phyloP scores from a whole-genome alignment of 30 jellyfish, hydroid and myxozoan species.

The Catostylus mosaicus region DNA sequence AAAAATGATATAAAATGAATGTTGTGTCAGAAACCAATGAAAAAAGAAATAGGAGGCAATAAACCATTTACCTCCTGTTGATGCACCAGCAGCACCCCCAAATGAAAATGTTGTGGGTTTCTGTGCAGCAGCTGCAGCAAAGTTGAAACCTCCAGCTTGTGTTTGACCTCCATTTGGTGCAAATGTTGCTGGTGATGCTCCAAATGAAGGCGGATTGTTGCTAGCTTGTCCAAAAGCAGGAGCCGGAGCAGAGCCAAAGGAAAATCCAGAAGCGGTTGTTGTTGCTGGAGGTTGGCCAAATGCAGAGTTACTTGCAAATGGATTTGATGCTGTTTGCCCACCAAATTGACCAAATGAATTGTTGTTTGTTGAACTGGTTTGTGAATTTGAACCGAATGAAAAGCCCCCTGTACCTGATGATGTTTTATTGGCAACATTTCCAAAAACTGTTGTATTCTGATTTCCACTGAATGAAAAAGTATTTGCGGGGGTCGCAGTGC shows the following conservation, averaged over 20 bases:
- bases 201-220: slow-evolving; percentile 11
- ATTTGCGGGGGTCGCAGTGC: background rate
- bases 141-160: slow-evolving; percentile 55
- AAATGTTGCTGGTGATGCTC: slow-evolving; percentile 29
- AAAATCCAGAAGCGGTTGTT: slow-evolving; percentile 6
- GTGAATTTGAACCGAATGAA: slow-evolving; percentile 10
- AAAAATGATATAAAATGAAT: too few relatives aligned
- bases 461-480: slow-evolving; percentile 8
- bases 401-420: slow-evolving; percentile 13
- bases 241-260: slow-evolving; percentile 27
- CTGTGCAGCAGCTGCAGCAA: slow-evolving; percentile 33
- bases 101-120: slow-evolving; percentile 48
- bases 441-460: background rate
- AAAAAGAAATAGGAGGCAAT: too few relatives aligned
- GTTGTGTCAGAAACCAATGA: too few relatives aligned
- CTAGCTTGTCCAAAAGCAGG: slow-evolving; percentile 29
- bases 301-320: slow-evolving; percentile 12
- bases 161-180: slow-evolving; percentile 5
- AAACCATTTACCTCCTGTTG: slow-evolving; percentile 25
- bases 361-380: background rate
- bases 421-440: background rate
- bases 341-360: slow-evolving; percentile 13
- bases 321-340: slow-evolving; percentile 9
- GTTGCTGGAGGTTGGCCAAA: slow-evolving; percentile 20
- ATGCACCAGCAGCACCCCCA: slow-evolving; percentile 53